Conservation (phyloP, 2,113 vertebrate genomes). For the Rhipidura dahli region DNA sequence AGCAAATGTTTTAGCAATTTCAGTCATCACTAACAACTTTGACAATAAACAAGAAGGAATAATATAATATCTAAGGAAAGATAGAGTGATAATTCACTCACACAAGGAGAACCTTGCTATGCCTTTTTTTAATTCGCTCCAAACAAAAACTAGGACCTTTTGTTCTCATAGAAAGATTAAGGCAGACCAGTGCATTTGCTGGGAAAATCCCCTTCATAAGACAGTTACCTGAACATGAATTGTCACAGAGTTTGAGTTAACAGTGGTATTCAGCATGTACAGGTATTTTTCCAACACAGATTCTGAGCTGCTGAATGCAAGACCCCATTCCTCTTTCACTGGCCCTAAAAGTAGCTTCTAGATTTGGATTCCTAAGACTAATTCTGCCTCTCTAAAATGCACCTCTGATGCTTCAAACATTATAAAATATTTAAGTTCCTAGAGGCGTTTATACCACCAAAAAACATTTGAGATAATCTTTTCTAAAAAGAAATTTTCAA, state of each 20-base stretch:
- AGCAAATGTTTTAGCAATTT: not conserved
- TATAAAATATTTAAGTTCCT: not conserved
- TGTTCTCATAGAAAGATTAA: not conserved
- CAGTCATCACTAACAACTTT: not conserved
- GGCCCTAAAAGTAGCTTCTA: not conserved
- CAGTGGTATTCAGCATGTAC: not conserved
- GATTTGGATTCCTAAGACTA: not conserved
- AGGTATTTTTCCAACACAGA: not conserved
- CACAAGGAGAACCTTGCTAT: not conserved
- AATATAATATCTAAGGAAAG: not conserved
- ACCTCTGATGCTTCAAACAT: not conserved
- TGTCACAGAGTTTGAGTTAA: not conserved
- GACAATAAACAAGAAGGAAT: not conserved
- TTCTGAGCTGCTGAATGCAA: not conserved
- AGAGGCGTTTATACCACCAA: not conserved
- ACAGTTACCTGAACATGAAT: not conserved
- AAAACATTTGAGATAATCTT: not conserved
- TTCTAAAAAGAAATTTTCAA: not conserved
- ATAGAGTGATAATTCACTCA: rapidly evolving
- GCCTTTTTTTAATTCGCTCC: not conserved
- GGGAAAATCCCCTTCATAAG: not conserved
- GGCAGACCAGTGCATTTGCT: not conserved
- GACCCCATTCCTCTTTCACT: not conserved
- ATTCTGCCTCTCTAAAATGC: not conserved
- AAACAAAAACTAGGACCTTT: not conserved